Conservation (phyloP, 2,888 invertebrate genomes). For the Leptinotarsa tumamoca region DNA sequence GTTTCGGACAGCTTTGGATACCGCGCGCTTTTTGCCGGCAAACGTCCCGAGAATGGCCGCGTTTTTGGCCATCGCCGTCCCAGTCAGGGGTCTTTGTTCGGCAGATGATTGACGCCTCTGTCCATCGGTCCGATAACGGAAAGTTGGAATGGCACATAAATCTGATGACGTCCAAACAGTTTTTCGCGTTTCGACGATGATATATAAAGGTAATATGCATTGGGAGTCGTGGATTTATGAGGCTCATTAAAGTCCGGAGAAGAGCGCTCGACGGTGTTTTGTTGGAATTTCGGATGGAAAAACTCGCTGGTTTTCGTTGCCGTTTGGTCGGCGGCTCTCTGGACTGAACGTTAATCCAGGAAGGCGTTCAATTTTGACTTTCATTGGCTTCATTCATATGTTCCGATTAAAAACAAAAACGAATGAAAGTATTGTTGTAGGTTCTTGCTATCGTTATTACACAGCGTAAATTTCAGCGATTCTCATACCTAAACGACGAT, state of each 20-base stretch:
- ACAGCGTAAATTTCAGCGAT: too few species aligned
- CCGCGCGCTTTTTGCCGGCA: slow-evolving; percentile 34
- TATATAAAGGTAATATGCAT: slow-evolving; percentile 58
- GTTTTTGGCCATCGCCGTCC: slow-evolving; percentile 29
- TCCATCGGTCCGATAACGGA: slow-evolving; percentile 53
- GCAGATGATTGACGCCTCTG: slow-evolving; percentile 53
- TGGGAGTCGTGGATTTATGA: slow-evolving; percentile 45
- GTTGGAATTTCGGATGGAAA: slow-evolving; percentile 11
- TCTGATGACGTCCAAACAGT: slow-evolving; percentile 52
- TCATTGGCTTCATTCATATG: not conserved
- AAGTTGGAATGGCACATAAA: slow-evolving; percentile 55
- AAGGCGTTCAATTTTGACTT: not conserved
- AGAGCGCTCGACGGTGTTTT: slow-evolving; percentile 10
- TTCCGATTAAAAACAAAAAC: not conserved
- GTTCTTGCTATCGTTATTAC: too few species aligned
- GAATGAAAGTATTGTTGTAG: too few species aligned
- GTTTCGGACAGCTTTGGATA: slow-evolving; percentile 36
- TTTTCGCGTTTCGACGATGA: slow-evolving; percentile 49
- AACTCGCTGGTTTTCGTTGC: not conserved
- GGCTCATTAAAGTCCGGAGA: slow-evolving; percentile 11
- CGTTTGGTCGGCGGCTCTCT: not conserved
- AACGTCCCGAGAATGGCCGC: slow-evolving; percentile 22
- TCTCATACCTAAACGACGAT: too few species aligned
- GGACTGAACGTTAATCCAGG: not conserved
- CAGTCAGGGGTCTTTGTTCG: slow-evolving; percentile 47